Evolutionary conservation across 2,888 invertebrate species (phyloP).

Genomic region (Drosophila imparisetae): DNA sequence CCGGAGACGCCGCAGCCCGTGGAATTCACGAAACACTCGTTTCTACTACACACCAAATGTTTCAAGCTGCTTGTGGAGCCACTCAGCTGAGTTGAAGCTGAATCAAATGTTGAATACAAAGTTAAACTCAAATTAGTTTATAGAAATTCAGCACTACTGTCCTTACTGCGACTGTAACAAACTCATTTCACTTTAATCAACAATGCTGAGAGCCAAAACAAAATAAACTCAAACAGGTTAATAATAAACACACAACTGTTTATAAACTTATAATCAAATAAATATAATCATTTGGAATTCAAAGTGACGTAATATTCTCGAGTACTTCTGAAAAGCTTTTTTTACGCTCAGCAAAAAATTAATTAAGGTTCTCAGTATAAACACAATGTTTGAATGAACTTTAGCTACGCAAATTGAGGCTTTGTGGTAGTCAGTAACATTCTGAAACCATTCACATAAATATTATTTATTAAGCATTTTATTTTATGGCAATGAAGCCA

Average conservation of each 20-base stretch:
- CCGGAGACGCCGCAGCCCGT: conserved; percentile 56
- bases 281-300: background rate
- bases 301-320: conserved; percentile 26
- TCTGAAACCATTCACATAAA: background rate
- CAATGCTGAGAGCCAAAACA: background rate
- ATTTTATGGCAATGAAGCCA: background rate
- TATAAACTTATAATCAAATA: background rate
- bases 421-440: background rate
- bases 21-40: conserved; percentile 41
- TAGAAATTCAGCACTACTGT: background rate
- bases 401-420: background rate
- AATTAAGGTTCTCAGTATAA: no score
- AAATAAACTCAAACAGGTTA: conserved; percentile 7
- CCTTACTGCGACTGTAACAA: background rate
- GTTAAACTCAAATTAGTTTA: background rate
- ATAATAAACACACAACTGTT: background rate
- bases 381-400: conserved; percentile 11
- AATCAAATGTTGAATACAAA: background rate
- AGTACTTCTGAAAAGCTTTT: conserved; percentile 9
- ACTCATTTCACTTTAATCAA: background rate
- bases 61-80: conserved; percentile 55
- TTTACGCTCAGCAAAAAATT: background rate
- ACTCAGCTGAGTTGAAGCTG: background rate
- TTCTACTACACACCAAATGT: conserved; percentile 53
- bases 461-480: background rate